Evolutionary conservation across 2,113 vertebrate species (phyloP), one percentile per base, ranked within the genome.

Genomic region (Sardina pilchardus): DNA sequence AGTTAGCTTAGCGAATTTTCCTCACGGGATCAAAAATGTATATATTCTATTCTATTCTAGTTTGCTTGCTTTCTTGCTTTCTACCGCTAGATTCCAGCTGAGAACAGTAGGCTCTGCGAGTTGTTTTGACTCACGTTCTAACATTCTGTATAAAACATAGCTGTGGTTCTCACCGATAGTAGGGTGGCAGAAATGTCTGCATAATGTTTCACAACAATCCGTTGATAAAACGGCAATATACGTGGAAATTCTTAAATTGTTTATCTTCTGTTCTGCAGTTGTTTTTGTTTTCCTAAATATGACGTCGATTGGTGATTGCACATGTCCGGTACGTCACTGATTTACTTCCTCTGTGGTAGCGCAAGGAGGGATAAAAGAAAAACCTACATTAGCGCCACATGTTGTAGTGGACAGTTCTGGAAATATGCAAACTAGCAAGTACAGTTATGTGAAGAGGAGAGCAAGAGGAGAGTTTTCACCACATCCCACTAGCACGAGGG

Each of bases 211-310:
- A 63, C 30, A 78, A 17, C 3, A 78, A 34, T 9, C 9, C 26
- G n/a, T 34, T 26, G 26, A 8, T 30, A 75, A 36, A 36, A 34
- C 59, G n/a, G 36, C 71, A 34, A 3, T 78, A 78, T 36, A 34
- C 4, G 1, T 17, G 10, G 36, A 39, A 78, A 78, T 39, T 17
- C 30, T 78, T 26, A 4, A 2, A 34, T 14, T 75, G 30, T 34
- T 36, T 34, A 6, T 36, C 12, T 78, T 1, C 34, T 7, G 34
- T 12, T 4, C 14, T 36, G 71, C 53, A 78, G 21, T 42, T 83
- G 84, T 81, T 86, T 47, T 86, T 86, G 12, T 86, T 78, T 78
- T 36, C 30, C 71, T 39, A 34, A 78, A 78, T 17, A 36, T 78
- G 71, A 78, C 71, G 71, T 78, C 36, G 71, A 14, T 1, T 39